Percentiles rank a stretch among this genome's conserved stretches.
These are phyloP conservation scores for Spermophilus dauricus DNA, from an alignment of 2,113 vertebrate genomes.

Conservation along the genomic window DNA sequence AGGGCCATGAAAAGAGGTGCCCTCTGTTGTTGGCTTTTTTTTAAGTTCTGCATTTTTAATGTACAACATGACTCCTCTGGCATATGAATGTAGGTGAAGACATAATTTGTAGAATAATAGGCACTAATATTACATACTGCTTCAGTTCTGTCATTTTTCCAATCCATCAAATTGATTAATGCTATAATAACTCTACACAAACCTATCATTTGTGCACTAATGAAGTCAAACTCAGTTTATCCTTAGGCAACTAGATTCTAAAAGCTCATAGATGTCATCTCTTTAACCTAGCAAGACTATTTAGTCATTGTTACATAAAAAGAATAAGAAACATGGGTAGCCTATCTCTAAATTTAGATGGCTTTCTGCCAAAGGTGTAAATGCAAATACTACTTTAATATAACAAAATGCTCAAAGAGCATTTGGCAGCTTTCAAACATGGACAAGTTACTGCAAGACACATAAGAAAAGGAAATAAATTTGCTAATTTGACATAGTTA, in stretches of 20 bases:
- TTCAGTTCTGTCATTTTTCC: constrained; percentile 92
- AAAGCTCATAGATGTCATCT: constrained; percentile 86
- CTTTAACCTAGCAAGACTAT: constrained; percentile 80
- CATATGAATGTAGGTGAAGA: constrained; percentile 90
- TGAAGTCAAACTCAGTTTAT: constrained; percentile 93
- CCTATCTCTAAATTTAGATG: constrained; percentile 53
- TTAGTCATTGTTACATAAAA: constrained; percentile 69
- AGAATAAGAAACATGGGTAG: constrained; percentile 75
- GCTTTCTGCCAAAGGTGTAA: constrained; percentile 68
- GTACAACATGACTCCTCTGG: constrained; percentile 85
- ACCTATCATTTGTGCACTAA: constrained; percentile 92
- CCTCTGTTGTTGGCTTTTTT: constrained; percentile 71
- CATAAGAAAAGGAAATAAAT: constrained; percentile 63
- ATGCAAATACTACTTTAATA: constrained; percentile 61
- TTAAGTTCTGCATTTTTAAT: constrained; percentile 81
- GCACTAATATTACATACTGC: constrained; percentile 91
- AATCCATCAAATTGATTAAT: constrained; percentile 94
- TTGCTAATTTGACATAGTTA: constrained; percentile 51
- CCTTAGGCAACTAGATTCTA: constrained; percentile 89
- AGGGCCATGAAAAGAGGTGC: constrained; percentile 64
- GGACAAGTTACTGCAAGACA: constrained; percentile 44
- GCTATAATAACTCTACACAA: constrained; percentile 91
- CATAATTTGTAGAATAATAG: constrained; percentile 92
- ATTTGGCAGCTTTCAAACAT: constrained; percentile 60
- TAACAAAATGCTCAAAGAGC: constrained; percentile 58